phyloP scores from a whole-genome alignment of 2,113 vertebrate genomes.

The Brachirus orientalis region DNA sequence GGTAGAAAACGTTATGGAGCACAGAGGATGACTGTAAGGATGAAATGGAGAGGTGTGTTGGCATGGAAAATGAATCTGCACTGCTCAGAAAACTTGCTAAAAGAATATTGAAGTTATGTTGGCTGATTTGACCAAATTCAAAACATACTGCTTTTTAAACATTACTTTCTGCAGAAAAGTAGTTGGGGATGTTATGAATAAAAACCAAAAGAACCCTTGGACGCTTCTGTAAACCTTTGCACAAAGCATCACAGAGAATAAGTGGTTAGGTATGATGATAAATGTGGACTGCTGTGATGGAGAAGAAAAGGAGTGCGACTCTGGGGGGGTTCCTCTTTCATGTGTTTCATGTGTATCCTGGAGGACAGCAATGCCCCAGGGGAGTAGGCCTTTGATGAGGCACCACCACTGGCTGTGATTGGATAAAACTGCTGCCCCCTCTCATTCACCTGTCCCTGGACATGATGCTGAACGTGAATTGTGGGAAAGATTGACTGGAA shows the following conservation, averaged over 20 bases:
- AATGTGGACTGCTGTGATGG: slow-evolving; percentile 43
- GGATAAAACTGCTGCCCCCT: slow-evolving; percentile 49
- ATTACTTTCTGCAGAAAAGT: not conserved
- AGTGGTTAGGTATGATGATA: slow-evolving; percentile 44
- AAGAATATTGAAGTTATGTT: slow-evolving; percentile 4
- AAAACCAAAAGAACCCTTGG: not conserved
- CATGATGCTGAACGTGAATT: slow-evolving; percentile 18
- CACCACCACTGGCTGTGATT: slow-evolving; percentile 58
- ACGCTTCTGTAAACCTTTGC: not conserved
- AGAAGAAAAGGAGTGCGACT: slow-evolving; percentile 48
- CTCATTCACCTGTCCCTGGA: slow-evolving; percentile 50
- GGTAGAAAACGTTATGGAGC: slow-evolving; percentile 12
- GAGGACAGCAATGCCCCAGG: slow-evolving; percentile 55
- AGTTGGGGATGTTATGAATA: not conserved
- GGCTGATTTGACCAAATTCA: slow-evolving; percentile 14
- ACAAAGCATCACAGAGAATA: slow-evolving; percentile 22
- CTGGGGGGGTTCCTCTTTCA: slow-evolving; percentile 58
- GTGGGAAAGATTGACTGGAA: slow-evolving; percentile 16
- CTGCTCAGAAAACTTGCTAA: slow-evolving; percentile 9
- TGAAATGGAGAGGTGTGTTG: not conserved
- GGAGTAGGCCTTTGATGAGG: slow-evolving; percentile 72
- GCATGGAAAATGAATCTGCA: slow-evolving; percentile 25
- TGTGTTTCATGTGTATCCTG: slow-evolving; percentile 70
- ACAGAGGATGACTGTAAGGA: not conserved
- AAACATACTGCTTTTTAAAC: slow-evolving; percentile 12